A percentile compares a stretch with the other conserved stretches of the same genome.
Evolutionary conservation across 2,113 vertebrate genomes (phyloP).

Genomic region (Scolopax mira): DNA sequence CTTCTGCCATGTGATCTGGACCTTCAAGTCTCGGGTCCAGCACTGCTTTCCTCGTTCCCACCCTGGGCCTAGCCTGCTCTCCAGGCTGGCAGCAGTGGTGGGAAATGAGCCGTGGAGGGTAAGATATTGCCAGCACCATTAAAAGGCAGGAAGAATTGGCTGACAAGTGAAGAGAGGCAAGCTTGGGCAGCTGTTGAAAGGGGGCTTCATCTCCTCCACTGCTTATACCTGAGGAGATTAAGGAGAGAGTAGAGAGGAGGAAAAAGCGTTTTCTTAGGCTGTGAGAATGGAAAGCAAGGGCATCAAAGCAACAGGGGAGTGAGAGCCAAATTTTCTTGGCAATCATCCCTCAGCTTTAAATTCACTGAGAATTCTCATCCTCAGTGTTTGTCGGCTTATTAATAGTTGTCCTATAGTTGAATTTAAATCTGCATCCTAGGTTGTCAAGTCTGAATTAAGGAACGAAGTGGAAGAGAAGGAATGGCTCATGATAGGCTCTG

Average conservation of each 20-base stretch:
- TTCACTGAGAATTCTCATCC: conserved; percentile 15
- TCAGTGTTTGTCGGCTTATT: conserved; percentile 13
- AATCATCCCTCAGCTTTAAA: conserved; percentile 44
- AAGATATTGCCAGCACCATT: conserved; percentile 12
- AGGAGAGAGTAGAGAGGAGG: not conserved
- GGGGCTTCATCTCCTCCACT: conserved; percentile 9
- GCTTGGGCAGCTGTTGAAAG: conserved; percentile 43
- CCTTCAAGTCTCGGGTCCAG: not conserved
- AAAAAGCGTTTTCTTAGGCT: conserved; percentile 20
- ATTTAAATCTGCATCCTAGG: conserved; percentile 39
- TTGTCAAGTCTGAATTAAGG: conserved; percentile 38
- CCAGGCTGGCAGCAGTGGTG: conserved; percentile 10
- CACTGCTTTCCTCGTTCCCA: not conserved
- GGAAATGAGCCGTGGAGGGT: not conserved
- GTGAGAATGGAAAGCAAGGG: conserved; percentile 5
- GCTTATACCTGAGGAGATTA: conserved; percentile 41
- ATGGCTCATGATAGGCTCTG: not conserved
- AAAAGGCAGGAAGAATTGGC: conserved; percentile 40
- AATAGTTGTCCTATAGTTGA: conserved; percentile 42
- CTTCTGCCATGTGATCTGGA: not conserved
- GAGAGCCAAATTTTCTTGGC: conserved; percentile 61
- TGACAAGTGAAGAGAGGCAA: conserved; percentile 22
- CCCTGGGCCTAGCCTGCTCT: not conserved
- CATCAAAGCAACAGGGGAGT: conserved; percentile 33
- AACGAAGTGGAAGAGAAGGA: conserved; percentile 17